Evolutionary conservation across 2,888 invertebrate genomes (phyloP).

Genomic region (Eupelmus urozonus): DNA sequence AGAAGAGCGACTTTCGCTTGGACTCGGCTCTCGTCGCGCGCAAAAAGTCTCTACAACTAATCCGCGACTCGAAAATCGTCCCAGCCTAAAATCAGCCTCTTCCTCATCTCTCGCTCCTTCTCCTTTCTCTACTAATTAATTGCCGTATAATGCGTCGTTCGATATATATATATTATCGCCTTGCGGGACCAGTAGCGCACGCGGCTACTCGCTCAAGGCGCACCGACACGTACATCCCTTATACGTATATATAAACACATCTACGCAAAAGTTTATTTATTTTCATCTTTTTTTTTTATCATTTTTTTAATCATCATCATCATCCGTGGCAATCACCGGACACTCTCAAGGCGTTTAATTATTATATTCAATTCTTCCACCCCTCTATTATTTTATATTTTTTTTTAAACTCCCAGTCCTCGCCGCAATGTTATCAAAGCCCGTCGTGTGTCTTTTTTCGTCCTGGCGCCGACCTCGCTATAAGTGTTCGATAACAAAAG

Average conservation of each 20-base stretch:
- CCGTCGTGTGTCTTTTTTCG: too few relatives aligned
- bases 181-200: too few relatives aligned
- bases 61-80: background rate
- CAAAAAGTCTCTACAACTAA: conserved; percentile 65
- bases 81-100: background rate
- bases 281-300: background rate
- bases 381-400: background rate
- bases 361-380: background rate
- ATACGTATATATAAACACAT: background rate
- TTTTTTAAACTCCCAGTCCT: background rate
- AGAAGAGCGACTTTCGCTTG: conserved; percentile 65
- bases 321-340: background rate
- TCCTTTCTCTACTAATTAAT: conserved; percentile 42
- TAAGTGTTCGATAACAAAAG: background rate
- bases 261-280: conserved; percentile 28
- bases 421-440: background rate
- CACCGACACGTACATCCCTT: too few relatives aligned
- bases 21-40: too few relatives aligned
- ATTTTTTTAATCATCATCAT: background rate
- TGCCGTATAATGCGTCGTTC: background rate
- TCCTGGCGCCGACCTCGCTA: too few relatives aligned
- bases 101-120: background rate
- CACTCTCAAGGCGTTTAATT: conserved; percentile 50
- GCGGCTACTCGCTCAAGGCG: too few relatives aligned
- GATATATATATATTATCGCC: too few relatives aligned